These are phyloP conservation scores for Syrmaticus mikado DNA, from an alignment of 2,113 vertebrate species.

Conservation along the genomic window DNA sequence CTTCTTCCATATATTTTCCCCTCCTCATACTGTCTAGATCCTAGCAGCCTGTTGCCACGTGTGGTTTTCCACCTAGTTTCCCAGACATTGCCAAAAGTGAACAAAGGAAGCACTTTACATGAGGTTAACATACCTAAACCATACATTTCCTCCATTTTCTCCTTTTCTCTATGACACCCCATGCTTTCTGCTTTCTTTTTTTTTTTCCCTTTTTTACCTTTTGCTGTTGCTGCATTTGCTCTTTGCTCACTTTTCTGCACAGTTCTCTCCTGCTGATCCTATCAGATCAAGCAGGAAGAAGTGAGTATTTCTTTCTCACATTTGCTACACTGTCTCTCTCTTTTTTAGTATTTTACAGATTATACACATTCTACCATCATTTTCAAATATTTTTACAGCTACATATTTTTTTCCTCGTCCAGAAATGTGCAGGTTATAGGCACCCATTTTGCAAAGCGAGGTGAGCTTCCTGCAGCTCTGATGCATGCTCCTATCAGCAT, in stretches of 20 bases:
- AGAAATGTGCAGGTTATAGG: neutral
- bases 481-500: neutral
- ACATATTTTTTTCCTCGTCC: neutral
- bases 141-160: neutral
- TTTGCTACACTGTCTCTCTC: neutral
- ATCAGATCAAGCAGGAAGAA: neutral
- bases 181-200: neutral
- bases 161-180: neutral
- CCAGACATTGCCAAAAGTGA: neutral
- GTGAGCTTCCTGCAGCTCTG: neutral
- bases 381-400: neutral
- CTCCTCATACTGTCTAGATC: neutral
- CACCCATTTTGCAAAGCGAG: neutral
- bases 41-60: neutral
- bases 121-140: neutral
- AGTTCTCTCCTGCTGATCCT: neutral
- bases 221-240: neutral
- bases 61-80: conserved; percentile 21
- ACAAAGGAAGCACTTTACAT: neutral
- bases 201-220: neutral
- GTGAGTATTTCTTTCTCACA: neutral
- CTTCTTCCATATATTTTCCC: neutral
- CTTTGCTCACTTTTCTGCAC: neutral
- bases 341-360: neutral
- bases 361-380: neutral